Conservation (phyloP, 2,797 vertebrate species). For the Odontamblyopus lacepedii region DNA sequence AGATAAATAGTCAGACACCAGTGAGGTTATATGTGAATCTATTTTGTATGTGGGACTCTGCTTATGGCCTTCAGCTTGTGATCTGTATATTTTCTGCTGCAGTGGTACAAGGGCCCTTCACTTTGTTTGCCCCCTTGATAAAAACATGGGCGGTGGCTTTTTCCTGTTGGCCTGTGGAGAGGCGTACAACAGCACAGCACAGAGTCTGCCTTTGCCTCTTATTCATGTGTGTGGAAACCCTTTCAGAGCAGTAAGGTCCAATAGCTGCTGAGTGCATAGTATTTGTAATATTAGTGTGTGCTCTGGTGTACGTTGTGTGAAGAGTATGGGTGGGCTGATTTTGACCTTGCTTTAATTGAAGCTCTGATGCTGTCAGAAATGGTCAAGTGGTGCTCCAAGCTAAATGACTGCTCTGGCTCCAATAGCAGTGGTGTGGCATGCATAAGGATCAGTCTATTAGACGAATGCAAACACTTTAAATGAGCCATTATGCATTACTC, state of each 20-base stretch:
- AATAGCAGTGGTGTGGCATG: constrained; percentile 29
- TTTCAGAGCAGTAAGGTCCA: constrained; percentile 9
- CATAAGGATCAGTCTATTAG: constrained; percentile 52
- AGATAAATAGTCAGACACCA: no score
- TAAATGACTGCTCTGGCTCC: constrained; percentile 47
- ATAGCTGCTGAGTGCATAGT: neutral
- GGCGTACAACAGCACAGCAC: neutral
- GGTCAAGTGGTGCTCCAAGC: constrained; percentile 66
- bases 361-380: constrained; percentile 48
- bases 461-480: constrained; percentile 28
- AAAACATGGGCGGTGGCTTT: neutral
- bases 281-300: constrained; percentile 2
- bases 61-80: no score
- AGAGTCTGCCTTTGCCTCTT: constrained; percentile 10
- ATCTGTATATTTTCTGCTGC: neutral
- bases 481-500: neutral
- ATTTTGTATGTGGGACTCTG: neutral
- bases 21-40: no score
- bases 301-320: neutral
- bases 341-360: constrained; percentile 49
- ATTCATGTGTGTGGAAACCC: constrained; percentile 23
- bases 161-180: neutral
- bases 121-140: neutral
- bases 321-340: constrained; percentile 1
- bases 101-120: neutral